These are phyloP conservation scores for Teleopsis dalmanni DNA, from an alignment of 1,140 invertebrate genomes.

Conservation along the genomic window DNA sequence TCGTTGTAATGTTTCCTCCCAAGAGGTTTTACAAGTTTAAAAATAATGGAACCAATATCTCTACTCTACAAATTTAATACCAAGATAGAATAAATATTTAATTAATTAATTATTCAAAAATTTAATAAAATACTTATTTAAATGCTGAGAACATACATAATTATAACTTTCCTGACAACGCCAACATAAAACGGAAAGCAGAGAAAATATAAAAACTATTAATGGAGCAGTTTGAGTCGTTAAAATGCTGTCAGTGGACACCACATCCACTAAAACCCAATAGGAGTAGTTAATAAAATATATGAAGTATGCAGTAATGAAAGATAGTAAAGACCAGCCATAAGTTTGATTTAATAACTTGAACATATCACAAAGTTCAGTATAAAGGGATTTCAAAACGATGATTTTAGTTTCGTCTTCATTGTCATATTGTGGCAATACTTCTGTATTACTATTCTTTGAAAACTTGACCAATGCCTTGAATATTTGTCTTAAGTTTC, in stretches of 20 bases:
- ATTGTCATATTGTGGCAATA: neutral
- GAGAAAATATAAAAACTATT: too few relatives aligned
- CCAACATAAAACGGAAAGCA: constrained; percentile 1
- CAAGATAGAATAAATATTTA: neutral
- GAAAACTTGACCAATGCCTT: too few relatives aligned
- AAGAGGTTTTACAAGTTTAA: constrained; percentile 8
- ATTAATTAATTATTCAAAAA: neutral
- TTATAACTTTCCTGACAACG: constrained; percentile 2
- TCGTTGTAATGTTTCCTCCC: constrained; percentile 34
- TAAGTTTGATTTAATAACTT: neutral
- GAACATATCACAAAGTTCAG: constrained; percentile 1
- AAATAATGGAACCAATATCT: constrained; percentile 3
- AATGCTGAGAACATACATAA: neutral
- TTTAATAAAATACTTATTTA: neutral
- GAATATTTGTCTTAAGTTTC: constrained; percentile 3
- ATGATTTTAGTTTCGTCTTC: neutral
- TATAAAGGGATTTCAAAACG: constrained; percentile 2
- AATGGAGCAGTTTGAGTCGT: too few relatives aligned
- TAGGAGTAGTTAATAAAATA: constrained; percentile 1
- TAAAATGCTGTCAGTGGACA: too few relatives aligned
- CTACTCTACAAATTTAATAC: constrained; percentile 1
- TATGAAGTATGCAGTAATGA: neutral
- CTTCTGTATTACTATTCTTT: neutral
- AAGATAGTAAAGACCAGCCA: constrained; percentile 1
- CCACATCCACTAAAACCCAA: too few relatives aligned